phyloP scores from a whole-genome alignment of 2,797 vertebrate genomes.

The Tinamus major region DNA sequence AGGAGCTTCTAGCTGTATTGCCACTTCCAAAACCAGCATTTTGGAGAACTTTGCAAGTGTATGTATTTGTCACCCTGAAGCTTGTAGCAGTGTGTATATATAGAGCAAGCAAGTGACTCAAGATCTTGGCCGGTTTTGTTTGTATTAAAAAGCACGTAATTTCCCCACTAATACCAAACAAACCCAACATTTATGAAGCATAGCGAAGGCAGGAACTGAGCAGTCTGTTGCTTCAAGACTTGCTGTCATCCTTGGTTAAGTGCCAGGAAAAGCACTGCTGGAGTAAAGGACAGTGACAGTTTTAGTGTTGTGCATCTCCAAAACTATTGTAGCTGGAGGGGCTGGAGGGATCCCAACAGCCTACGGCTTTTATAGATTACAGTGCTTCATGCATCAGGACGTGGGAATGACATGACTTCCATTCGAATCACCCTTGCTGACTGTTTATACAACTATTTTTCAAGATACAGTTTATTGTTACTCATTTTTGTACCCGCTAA shows the following conservation, averaged over 20 bases:
- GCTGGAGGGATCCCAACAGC: background rate
- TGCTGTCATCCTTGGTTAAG: background rate
- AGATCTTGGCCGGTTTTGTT: background rate
- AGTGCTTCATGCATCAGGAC: background rate
- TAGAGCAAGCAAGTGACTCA: background rate
- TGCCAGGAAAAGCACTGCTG: background rate
- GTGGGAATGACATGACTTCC: background rate
- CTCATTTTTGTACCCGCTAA: background rate
- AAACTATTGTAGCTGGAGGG: background rate
- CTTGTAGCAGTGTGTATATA: background rate
- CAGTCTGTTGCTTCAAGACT: background rate
- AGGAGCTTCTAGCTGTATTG: background rate
- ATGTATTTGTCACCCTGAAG: background rate
- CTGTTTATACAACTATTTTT: background rate
- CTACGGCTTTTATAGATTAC: background rate
- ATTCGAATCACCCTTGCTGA: background rate
- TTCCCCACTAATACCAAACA: background rate
- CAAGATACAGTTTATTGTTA: background rate
- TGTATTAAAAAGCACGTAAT: background rate
- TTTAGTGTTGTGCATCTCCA: background rate
- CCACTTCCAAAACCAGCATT: background rate
- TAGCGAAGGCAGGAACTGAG: background rate
- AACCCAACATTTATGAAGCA: background rate
- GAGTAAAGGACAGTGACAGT: background rate
- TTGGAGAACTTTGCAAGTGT: background rate